Base-by-base conservation (phyloP, 2,888 invertebrate species). In the Sphaeridia pumilis region DNA sequence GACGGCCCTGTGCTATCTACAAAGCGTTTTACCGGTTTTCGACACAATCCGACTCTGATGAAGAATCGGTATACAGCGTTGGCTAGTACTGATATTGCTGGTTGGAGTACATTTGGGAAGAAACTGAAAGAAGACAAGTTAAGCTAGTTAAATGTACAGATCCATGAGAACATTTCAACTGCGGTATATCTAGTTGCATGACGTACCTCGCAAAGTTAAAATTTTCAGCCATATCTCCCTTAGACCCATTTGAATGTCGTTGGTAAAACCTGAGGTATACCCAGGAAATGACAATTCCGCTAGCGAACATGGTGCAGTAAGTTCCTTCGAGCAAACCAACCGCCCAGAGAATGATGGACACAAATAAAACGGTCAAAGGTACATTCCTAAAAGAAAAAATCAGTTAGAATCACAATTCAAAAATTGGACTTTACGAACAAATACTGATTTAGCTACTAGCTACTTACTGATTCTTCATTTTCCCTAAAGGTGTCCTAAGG, bases 201-300 rank as follows among this genome's bases (percentile, higher is more conserved):
- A 25, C 56, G 50, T 73, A 88, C 89, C 87, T 89, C 63, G 89
- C 87, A 78, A 97, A 95, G 62, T 89, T 87, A 69, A 97, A 97
- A 70, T 86, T 90, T 69, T 95, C 94, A 7, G 93, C 92, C 80
- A 89, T 85, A 71, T 97, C 95, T 41, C 97, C 95, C 66, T 81
- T 75, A 5, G 85, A 83, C 2, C 94, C 94, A 72, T 92, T 95
- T 64, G 82, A 85, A 71, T 97, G 95, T 65, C 83, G 81, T 70
- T 97, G 95, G 76, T 92, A 94, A 73, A 95, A 97, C 63, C 97
- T 78, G 55, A 97, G 76, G 69, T 97, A 97, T 41, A 87, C 78
- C 94, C 95, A 97, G 43, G 92, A 89, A 14, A 89, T 80, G 42
- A 94, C 75, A 3, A 90, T 78, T 21, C 95, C 95, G 65, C 84